Evolutionary conservation across 2,797 vertebrate species (phyloP).

Genomic region (Dromococcyx pavoninus): DNA sequence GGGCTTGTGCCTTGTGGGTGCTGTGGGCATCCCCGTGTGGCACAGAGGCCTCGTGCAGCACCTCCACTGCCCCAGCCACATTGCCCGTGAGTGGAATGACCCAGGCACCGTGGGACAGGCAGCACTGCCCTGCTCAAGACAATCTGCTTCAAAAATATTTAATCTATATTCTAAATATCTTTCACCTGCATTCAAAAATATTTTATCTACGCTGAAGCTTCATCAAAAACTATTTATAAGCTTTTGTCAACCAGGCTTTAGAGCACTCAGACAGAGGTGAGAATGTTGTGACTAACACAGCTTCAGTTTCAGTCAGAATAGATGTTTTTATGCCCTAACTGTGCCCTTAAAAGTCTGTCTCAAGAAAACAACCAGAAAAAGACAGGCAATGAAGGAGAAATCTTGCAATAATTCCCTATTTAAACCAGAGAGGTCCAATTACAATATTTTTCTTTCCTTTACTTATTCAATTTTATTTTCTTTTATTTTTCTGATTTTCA

Average conservation of each 20-base stretch:
- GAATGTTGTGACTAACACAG: background rate
- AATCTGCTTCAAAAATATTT: background rate
- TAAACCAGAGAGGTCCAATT: background rate
- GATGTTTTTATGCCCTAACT: background rate
- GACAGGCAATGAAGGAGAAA: background rate
- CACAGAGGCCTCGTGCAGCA: background rate
- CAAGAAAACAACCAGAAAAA: background rate
- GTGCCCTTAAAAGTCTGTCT: background rate
- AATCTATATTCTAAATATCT: no score
- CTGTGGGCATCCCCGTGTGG: background rate
- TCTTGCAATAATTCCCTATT: background rate
- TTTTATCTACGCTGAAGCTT: background rate
- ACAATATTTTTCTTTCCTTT: background rate
- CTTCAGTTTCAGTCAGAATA: background rate
- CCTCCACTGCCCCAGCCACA: no score
- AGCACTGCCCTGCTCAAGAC: background rate
- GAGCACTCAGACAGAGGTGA: background rate
- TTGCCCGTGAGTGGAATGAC: fast-evolving
- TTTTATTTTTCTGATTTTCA: background rate
- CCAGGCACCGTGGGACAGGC: background rate
- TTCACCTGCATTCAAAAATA: background rate
- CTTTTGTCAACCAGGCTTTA: background rate
- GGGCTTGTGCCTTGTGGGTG: background rate
- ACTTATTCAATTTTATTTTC: background rate
- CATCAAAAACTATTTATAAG: background rate